phyloP scores from a whole-genome alignment of 2,888 invertebrate species.

The Callimorpha dominula region DNA sequence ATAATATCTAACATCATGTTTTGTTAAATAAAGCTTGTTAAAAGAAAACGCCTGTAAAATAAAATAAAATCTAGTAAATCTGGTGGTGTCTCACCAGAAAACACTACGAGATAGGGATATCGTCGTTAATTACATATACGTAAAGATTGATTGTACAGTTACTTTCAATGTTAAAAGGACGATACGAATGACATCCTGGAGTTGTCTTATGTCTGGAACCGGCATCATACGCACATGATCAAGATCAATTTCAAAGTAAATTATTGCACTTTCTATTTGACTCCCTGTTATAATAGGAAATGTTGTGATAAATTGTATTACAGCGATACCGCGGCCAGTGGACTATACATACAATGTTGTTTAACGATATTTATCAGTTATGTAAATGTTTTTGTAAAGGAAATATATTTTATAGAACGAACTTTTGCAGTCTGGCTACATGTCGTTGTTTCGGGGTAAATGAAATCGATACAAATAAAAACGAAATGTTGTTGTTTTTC shows the following conservation, averaged over 20 bases:
- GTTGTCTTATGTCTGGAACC: conserved; percentile 13
- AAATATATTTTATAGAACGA: conserved; percentile 2
- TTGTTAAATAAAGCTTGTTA: not conserved
- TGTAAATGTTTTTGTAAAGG: conserved; percentile 8
- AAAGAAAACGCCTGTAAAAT: not conserved
- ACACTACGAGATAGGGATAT: not conserved
- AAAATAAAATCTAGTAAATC: not conserved
- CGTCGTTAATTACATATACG: not conserved
- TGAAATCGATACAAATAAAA: too few relatives aligned
- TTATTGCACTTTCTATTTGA: conserved; percentile 60
- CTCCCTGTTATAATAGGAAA: conserved; percentile 57
- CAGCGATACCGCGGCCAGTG: conserved; percentile 21
- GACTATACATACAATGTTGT: conserved; percentile 29
- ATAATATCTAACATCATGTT: not conserved
- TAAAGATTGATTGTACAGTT: not conserved
- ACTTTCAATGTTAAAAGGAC: not conserved
- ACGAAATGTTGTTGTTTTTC: too few relatives aligned
- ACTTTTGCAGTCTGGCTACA: too few relatives aligned
- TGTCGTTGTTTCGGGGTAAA: too few relatives aligned
- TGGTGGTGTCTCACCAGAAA: not conserved
- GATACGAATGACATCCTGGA: not conserved
- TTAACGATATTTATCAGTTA: conserved; percentile 15
- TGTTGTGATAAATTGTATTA: conserved; percentile 38
- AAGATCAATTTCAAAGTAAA: conserved; percentile 57
- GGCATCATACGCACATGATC: conserved; percentile 41